Percentiles rank a stretch among this genome's conserved stretches.
Conservation (phyloP, 2,113 vertebrate genomes). For the Pygoscelis adeliae region DNA sequence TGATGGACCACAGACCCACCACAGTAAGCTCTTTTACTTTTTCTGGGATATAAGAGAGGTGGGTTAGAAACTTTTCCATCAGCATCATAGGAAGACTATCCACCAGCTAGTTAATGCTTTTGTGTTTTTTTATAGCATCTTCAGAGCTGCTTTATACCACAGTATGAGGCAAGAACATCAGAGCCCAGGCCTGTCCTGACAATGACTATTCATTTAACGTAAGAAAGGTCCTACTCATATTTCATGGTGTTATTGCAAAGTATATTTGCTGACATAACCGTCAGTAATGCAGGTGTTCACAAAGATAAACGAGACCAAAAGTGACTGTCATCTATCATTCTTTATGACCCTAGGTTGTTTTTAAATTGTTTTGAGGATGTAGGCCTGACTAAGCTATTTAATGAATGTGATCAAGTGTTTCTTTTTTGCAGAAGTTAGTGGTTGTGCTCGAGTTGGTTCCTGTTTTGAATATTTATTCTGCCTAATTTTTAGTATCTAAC, state of each 20-base stretch:
- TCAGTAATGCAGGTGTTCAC: background rate
- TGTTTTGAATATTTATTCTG: background rate
- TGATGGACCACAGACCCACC: background rate
- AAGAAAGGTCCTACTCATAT: background rate
- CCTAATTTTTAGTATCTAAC: background rate
- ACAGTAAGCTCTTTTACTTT: background rate
- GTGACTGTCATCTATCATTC: background rate
- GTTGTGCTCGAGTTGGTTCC: background rate
- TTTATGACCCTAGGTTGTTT: background rate
- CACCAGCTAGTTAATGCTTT: fast-evolving
- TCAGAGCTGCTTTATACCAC: background rate
- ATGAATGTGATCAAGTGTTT: background rate
- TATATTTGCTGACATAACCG: background rate
- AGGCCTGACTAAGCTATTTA: background rate
- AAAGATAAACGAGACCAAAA: background rate
- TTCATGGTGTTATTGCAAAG: background rate
- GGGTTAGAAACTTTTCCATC: background rate
- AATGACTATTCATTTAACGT: background rate
- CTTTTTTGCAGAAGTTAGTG: background rate
- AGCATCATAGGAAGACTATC: background rate
- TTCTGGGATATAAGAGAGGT: background rate
- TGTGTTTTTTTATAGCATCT: background rate
- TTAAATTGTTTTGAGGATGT: background rate
- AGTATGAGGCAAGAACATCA: background rate
- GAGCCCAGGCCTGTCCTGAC: background rate